Evolutionary conservation across 2,797 vertebrate genomes (phyloP), one percentile per base, ranked within the genome.

Genomic region (Neosilurus mollespiculum): DNA sequence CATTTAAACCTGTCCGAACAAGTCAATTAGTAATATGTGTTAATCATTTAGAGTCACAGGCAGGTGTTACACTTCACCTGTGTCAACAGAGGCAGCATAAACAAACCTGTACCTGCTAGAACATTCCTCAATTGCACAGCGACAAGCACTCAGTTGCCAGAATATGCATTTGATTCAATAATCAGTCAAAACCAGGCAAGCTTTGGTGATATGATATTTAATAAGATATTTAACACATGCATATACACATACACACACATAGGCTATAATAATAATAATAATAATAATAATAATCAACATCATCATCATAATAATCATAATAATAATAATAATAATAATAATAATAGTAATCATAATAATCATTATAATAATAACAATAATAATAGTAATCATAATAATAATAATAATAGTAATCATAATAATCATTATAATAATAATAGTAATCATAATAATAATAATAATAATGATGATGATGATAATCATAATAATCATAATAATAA

Each of bases 31-130:
- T 34, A 0, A 53, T 62, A 70, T 65, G 22, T 37, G 84, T 82
- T 85, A 78, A 82, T 81, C 20, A 69, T 78, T 78, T 61, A 24
- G 22, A 62, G 54, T 49, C 10, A 69, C 70, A 58, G 67, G 54
- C 80, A 56, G 56, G 49, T 43, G 75, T 82, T 34, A 75, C 15
- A 64, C 56, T 49, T 75, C 56, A 75, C 64, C 9, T 66, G 24
- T 0, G 10, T 62, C 67, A 76, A 34, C 16, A 8, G 43, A 24
- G 69, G 5, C 24, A 20, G 6, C 65, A 64, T 59, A 59, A 78
- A 78, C 86, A 70, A 43, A 22, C 26, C 34, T 59, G 30, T 10
- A 14, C 22, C 51, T 9, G 6, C 30, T 66, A 59, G 54, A 61
- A 59, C 59, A 51, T 62, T 64, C 14, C 37, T 78, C 59, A 18